Percentiles rank a stretch among this genome's conserved stretches.
Evolutionary conservation across 1,140 invertebrate genomes (phyloP).

Genomic region (Aphaenogaster ashmeadi): DNA sequence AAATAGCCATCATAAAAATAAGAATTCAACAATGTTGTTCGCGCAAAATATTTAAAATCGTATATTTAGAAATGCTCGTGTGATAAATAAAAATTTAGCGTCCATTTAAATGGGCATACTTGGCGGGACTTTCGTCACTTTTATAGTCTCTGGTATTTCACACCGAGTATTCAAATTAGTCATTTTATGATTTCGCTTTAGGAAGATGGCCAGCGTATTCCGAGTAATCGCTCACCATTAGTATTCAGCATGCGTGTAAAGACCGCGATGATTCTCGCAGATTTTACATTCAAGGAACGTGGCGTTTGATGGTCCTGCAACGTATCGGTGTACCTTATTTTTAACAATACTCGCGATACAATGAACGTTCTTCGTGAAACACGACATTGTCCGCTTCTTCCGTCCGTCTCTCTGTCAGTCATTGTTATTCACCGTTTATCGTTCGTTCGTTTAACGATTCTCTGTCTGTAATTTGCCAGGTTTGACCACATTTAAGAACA

Average conservation of each 20-base stretch:
- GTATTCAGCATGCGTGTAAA: constrained; percentile 69
- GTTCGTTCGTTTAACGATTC: constrained; percentile 48
- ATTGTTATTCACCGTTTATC: constrained; percentile 33
- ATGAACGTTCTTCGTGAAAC: constrained; percentile 63
- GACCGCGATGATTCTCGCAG: constrained; percentile 54
- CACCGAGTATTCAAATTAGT: constrained; percentile 73
- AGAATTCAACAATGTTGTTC: constrained; percentile 3
- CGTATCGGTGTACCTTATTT: constrained; percentile 77
- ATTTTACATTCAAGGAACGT: constrained; percentile 79
- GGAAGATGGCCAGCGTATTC: constrained; percentile 66
- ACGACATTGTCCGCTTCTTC: constrained; percentile 9
- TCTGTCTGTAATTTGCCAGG: constrained; percentile 88
- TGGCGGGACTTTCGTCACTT: constrained; percentile 42
- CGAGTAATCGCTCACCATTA: constrained; percentile 71
- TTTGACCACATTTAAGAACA: constrained; percentile 98
- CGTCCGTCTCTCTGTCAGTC: constrained; percentile 5
- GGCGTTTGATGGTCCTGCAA: constrained; percentile 68
- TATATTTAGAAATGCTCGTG: constrained; percentile 26
- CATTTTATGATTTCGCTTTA: constrained; percentile 75
- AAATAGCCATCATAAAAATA: constrained; percentile 42
- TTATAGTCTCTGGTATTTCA: constrained; percentile 23
- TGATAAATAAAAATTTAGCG: constrained; percentile 58
- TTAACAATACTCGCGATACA: constrained; percentile 71
- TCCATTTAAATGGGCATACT: neutral
- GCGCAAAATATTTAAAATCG: constrained; percentile 20